Evolutionary conservation across 2,113 vertebrate species (phyloP), one percentile per base, ranked within the genome.

Genomic region (Anser cygnoides): DNA sequence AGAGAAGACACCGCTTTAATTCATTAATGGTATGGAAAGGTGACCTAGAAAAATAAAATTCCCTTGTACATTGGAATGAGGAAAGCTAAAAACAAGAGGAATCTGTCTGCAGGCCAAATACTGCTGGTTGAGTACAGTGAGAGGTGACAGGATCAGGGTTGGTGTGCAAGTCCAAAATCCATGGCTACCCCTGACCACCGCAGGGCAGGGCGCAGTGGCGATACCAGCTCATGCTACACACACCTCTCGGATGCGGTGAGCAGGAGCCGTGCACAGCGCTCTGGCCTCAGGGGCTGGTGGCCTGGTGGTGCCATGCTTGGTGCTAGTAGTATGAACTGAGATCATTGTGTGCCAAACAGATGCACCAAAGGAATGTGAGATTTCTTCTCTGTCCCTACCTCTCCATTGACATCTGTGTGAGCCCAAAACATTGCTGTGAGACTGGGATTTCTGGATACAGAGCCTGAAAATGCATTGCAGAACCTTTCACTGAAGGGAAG

Each of bases 41-140:
- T 94, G 80, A 93, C 87, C 84, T 82, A 95, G 84, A 93, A 94
- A 95, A 89, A 83, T 28, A 46, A 73, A 87, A 93, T 62, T 87
- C 59, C 67, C 35, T 85, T 57, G 57, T 86, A 52, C 18, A 3
- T 26, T 68, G 52, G 65, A 83, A 78, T 8, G 37, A 84, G 46
- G 41, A 92, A 89, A 91, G 73, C 41, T 79, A 58, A 87, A 92
- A 85, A 66, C n/a, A 63, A 65, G 29, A 63, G 6, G 26, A 73
- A 76, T 91, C 86, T 88, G 61, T 37, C 49, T 84, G 35, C 35
- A 71, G 70, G 62, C 39, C 70, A 79, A 49, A 82, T 72, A 28
- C 13, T 89, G 46, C 43, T 71, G 84, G 86, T 77, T 71, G 19
- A 61, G 23, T 57, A 14, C 65, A 13, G 16, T 44, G 11, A 83